A percentile compares a stretch with the other conserved stretches of the same genome.
Evolutionary conservation across 1,140 invertebrate species (phyloP).

Genomic region (Lanistes nyassanus): DNA sequence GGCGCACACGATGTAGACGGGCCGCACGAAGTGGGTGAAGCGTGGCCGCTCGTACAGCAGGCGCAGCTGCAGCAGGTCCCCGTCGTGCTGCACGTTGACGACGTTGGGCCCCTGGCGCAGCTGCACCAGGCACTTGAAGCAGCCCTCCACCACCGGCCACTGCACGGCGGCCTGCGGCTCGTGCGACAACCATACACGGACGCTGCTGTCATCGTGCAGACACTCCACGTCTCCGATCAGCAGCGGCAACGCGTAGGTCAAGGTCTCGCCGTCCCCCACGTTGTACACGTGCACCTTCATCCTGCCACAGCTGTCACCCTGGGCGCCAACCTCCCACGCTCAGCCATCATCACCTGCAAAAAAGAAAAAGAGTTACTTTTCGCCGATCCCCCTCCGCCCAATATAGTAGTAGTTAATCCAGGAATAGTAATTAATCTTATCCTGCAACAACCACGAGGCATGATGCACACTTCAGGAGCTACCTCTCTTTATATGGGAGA

Average conservation of each 20-base stretch:
- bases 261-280: conserved; percentile 48
- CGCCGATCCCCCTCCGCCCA: no score
- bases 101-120: conserved; percentile 57
- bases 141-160: conserved; percentile 61
- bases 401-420: no score
- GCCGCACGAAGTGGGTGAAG: conserved; percentile 62
- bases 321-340: no score
- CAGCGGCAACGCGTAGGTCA: conserved; percentile 57
- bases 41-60: conserved; percentile 48
- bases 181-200: conserved; percentile 49
- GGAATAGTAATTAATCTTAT: no score
- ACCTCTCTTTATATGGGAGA: no score
- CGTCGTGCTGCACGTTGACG: conserved; percentile 48
- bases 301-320: conserved; percentile 12
- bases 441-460: no score
- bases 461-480: no score
- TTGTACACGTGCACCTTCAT: conserved; percentile 60
- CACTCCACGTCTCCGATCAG: conserved; percentile 58
- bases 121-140: conserved; percentile 59
- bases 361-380: no score
- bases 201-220: conserved; percentile 40
- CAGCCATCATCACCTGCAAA: no score
- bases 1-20: conserved; percentile 67
- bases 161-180: conserved; percentile 28
- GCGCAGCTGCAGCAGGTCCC: conserved; percentile 47